A percentile compares a stretch with the other conserved stretches of the same genome.
Conservation (phyloP, 2,113 vertebrate genomes). For the Datnioides undecimradiatus region DNA sequence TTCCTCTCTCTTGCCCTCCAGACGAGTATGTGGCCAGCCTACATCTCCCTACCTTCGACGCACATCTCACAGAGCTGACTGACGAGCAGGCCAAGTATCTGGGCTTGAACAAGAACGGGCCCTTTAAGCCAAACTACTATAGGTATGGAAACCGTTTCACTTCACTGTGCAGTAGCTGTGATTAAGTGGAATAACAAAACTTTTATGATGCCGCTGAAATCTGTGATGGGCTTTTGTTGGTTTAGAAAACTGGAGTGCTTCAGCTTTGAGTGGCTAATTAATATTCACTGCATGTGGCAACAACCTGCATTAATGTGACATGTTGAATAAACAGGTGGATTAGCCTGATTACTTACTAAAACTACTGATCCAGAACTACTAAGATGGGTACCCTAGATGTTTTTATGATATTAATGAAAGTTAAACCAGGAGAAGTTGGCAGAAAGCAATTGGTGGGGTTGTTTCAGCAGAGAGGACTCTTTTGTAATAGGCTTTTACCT, state of each 20-base stretch:
- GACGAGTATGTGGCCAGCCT: conserved; percentile 99
- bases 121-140: conserved; percentile 99
- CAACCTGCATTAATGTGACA: neutral
- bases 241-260: neutral
- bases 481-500: too few relatives aligned
- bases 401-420: too few relatives aligned
- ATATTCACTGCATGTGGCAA: neutral
- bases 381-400: too few relatives aligned
- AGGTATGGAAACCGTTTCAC: conserved; percentile 81
- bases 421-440: too few relatives aligned
- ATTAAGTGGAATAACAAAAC: neutral
- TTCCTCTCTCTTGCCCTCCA: conserved; percentile 55
- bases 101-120: conserved; percentile 98
- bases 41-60: conserved; percentile 97
- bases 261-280: neutral
- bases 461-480: too few relatives aligned
- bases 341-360: neutral
- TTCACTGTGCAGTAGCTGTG: neutral
- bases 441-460: too few relatives aligned
- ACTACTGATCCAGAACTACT: too few relatives aligned
- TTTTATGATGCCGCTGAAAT: neutral
- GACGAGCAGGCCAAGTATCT: conserved; percentile 99
- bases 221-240: neutral
- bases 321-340: neutral
- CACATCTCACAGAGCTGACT: conserved; percentile 95